Evolutionary conservation across 2,113 vertebrate species (phyloP).

Genomic region (Capreolus pygargus): DNA sequence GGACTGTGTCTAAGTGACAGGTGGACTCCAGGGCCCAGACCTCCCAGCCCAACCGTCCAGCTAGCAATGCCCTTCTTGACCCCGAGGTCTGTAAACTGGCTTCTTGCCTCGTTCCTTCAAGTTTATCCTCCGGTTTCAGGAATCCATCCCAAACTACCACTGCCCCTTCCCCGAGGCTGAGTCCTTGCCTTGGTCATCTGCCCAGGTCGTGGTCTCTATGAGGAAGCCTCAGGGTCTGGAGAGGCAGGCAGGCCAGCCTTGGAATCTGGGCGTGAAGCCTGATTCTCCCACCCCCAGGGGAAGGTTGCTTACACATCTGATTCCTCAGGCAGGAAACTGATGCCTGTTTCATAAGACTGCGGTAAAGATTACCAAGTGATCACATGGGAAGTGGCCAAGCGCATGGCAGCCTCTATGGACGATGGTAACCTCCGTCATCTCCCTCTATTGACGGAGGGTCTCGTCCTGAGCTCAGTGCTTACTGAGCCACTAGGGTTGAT

Average conservation of each 20-base stretch:
- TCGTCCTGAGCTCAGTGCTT: neutral
- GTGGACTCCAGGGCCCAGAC: neutral
- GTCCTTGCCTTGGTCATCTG: neutral
- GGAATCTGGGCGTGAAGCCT: neutral
- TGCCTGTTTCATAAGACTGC: rapidly evolving
- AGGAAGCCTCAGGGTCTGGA: neutral
- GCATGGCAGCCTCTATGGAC: rapidly evolving
- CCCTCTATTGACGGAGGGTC: rapidly evolving
- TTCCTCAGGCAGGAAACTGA: neutral
- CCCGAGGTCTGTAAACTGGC: neutral
- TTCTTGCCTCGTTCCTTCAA: neutral
- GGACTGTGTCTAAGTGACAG: neutral
- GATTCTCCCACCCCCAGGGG: neutral
- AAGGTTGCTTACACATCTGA: neutral
- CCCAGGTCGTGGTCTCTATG: neutral
- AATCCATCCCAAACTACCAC: neutral
- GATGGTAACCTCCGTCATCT: rapidly evolving
- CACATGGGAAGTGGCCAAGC: rapidly evolving
- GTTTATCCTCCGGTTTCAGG: neutral
- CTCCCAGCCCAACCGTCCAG: rapidly evolving
- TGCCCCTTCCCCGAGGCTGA: neutral
- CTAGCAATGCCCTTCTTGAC: neutral
- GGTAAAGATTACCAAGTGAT: rapidly evolving
- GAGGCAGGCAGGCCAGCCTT: neutral
- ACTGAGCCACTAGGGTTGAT: rapidly evolving